Base-by-base conservation (phyloP, 2,888 invertebrate species). In the Hypomecis punctinalis region DNA sequence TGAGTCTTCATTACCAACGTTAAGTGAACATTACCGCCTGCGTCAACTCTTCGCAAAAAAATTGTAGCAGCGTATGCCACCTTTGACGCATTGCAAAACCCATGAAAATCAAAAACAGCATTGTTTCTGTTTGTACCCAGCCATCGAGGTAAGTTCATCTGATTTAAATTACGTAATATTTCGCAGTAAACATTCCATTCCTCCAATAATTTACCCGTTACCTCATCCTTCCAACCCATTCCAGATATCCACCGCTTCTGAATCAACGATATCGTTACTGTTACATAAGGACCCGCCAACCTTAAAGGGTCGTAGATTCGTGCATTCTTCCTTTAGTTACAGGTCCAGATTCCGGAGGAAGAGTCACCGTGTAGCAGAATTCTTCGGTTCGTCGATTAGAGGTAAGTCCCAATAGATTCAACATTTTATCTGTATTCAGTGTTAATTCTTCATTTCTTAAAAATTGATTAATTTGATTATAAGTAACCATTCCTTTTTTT, bases 231-330 rank as follows among this genome's bases (percentile, higher is more conserved):
- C 80, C 81, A 81, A 0, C 36, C 67, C 13, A 72, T 49, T 6
- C 76, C 76, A 0, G 69, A 54, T n/a, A 78, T 40, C 79, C 81
- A 81, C 4, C 79, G 49, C 55, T 69, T 73, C 60, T 81, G 79
- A 5, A 81, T 79, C 5, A 79, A 72, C 10, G 78, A 58, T 43
- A 81, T 79, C 0, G 76, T 72, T 10, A 39, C 56, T n/a, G 79
- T 65, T 0, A 80, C 69, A 1, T 35, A 45, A 0, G 77, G 78
- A 0, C 78, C 74, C 0, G 77, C 48, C 79, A 80, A 82, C 0
- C 80, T 80, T 0, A 80, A 42, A 0, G 80, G 80, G 53, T 80
- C 78, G 56, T 73, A 83, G 0, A 81, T 43, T 0, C 70, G 53
- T 8, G 76, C 55, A 5, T 67, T 39, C 52, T 71, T 65, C 79